phyloP scores from a whole-genome alignment of 2,113 vertebrate species.

The Cyprinus carpio region DNA sequence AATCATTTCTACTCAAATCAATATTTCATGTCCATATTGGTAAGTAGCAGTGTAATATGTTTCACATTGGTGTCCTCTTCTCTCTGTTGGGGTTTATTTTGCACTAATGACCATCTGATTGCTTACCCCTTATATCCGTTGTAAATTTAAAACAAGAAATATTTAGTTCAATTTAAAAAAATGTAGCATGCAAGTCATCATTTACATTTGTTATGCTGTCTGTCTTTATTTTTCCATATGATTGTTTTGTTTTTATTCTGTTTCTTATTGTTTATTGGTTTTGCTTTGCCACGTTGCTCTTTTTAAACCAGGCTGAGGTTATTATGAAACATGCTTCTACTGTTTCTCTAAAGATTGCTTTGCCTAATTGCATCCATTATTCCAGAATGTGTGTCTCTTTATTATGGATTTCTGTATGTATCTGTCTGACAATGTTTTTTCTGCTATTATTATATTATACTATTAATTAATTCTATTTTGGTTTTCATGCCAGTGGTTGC shows the following conservation, averaged over 20 bases:
- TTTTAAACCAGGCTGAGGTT: not conserved
- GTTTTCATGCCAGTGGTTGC: conserved; percentile 14
- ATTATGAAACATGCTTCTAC: not conserved
- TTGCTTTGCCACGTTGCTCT: not conserved
- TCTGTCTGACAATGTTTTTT: not conserved
- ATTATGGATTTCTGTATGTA: not conserved
- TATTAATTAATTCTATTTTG: conserved; percentile 29
- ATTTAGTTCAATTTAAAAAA: not conserved
- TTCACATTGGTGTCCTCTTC: not conserved
- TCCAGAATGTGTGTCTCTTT: not conserved
- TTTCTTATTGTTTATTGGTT: no score
- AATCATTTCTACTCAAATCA: not conserved
- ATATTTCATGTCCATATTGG: not conserved
- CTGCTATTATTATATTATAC: conserved; percentile 18
- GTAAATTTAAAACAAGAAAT: conserved; percentile 4
- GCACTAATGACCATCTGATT: not conserved
- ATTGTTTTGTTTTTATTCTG: not conserved
- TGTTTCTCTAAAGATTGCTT: not conserved
- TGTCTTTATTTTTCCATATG: conserved; percentile 9
- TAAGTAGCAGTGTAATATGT: not conserved
- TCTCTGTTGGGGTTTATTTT: conserved; percentile 8
- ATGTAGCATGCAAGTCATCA: not conserved
- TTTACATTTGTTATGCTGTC: not conserved
- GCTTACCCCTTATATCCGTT: not conserved
- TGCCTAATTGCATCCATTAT: conserved; percentile 22